A percentile compares a stretch with the other conserved stretches of the same genome.
Conservation (phyloP, 2,113 vertebrate species). For the Alligator mississippiensis region DNA sequence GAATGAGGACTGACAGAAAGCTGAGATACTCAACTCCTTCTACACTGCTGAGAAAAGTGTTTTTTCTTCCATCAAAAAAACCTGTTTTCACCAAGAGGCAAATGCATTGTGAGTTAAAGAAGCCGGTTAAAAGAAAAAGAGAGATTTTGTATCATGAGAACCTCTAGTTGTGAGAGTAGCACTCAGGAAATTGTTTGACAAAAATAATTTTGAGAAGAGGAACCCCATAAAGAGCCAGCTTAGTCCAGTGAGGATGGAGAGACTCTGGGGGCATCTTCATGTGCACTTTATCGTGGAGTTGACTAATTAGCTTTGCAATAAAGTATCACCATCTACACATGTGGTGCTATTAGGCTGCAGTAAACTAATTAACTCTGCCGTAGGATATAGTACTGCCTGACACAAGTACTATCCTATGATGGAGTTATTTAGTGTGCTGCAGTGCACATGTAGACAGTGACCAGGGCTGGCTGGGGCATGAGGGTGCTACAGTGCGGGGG, state of each 20-base stretch:
- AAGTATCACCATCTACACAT: too few species aligned
- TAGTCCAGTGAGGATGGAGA: background rate
- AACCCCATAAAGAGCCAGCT: background rate
- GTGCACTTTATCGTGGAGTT: too few species aligned
- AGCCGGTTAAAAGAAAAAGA: background rate
- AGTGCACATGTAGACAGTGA: background rate
- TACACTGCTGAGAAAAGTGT: background rate
- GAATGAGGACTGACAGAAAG: background rate
- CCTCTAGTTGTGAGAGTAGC: rapidly evolving
- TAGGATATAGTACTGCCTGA: rapidly evolving
- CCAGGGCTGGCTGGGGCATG: too few species aligned
- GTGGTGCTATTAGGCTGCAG: too few species aligned
- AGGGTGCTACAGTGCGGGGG: too few species aligned
- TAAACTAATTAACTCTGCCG: too few species aligned
- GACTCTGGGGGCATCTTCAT: too few species aligned
- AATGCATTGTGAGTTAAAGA: background rate
- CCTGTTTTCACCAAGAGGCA: background rate
- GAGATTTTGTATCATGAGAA: background rate
- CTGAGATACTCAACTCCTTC: background rate
- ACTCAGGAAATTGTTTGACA: background rate
- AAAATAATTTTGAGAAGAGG: background rate
- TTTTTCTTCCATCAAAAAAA: background rate
- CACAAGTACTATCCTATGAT: background rate
- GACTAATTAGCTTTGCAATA: too few species aligned
- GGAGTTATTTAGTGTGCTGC: background rate